These are phyloP conservation scores for Varanus komodoensis DNA, from an alignment of 2,113 vertebrate genomes.

Conservation along the genomic window DNA sequence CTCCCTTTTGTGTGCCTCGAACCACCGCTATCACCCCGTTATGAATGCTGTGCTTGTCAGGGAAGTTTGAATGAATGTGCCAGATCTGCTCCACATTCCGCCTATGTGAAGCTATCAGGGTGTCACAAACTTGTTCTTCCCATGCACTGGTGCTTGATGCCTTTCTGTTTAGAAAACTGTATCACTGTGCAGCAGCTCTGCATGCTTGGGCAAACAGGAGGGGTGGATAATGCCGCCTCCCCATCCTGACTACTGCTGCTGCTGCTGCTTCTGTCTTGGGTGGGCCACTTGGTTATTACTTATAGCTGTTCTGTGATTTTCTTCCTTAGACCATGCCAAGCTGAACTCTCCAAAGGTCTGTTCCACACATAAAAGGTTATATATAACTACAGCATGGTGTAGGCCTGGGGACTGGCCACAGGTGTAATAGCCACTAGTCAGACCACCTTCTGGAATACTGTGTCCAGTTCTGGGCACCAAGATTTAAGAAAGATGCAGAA, in stretches of 20 bases:
- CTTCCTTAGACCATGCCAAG: background rate
- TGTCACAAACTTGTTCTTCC: background rate
- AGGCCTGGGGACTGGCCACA: background rate
- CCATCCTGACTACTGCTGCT: background rate
- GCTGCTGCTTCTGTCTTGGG: background rate
- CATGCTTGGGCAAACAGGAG: background rate
- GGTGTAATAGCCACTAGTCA: no score
- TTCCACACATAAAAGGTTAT: background rate
- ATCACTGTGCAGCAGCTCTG: background rate
- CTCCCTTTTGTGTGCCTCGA: constrained; percentile 1
- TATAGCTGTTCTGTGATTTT: background rate
- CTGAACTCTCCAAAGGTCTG: background rate
- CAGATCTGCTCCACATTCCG: background rate
- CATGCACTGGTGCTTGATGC: background rate
- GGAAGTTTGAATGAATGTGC: background rate
- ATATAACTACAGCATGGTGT: background rate
- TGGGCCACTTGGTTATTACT: background rate
- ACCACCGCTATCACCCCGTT: background rate
- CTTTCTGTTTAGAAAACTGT: background rate
- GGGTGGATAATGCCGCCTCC: background rate
- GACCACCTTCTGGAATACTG: no score
- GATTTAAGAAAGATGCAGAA: no score
- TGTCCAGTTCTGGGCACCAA: no score
- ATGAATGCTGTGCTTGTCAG: background rate
- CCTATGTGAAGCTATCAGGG: background rate